These are phyloP conservation scores for Crypturellus undulatus DNA, from an alignment of 2,113 vertebrate species.

Conservation along the genomic window DNA sequence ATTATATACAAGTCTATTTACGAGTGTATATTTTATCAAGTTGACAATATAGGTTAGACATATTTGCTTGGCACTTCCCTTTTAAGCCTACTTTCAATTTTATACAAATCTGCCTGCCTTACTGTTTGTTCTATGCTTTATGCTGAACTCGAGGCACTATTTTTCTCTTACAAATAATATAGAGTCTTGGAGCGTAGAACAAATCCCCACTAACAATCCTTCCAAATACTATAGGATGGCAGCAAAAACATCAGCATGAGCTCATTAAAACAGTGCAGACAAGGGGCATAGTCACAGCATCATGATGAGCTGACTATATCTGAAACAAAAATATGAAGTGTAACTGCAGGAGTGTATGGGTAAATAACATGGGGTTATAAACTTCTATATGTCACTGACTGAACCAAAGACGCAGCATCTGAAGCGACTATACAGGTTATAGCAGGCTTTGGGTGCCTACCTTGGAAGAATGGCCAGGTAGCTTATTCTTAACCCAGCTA, in stretches of 20 bases:
- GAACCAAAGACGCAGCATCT: not conserved
- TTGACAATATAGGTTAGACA: not conserved
- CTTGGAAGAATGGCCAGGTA: not conserved
- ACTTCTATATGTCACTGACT: accelerated
- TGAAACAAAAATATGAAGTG: not conserved
- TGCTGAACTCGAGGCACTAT: not conserved
- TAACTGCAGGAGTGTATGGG: not conserved
- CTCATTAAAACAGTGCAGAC: not conserved
- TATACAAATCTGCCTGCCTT: not conserved
- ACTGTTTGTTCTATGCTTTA: not conserved
- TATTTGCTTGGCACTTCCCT: not conserved
- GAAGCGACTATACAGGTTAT: not conserved
- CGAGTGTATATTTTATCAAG: not conserved
- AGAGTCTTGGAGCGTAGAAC: not conserved
- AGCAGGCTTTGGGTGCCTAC: not conserved
- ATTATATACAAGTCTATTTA: not conserved
- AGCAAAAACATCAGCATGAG: not conserved
- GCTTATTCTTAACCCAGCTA: not conserved
- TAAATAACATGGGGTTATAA: not conserved
- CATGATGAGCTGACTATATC: not conserved
- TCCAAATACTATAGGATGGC: not conserved
- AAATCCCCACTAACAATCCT: not conserved
- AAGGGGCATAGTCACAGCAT: not conserved
- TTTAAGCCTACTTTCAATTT: not conserved
- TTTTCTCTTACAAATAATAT: not conserved